phyloP scores from a whole-genome alignment of 2,888 invertebrate species.

The Choreutis nemorana region DNA sequence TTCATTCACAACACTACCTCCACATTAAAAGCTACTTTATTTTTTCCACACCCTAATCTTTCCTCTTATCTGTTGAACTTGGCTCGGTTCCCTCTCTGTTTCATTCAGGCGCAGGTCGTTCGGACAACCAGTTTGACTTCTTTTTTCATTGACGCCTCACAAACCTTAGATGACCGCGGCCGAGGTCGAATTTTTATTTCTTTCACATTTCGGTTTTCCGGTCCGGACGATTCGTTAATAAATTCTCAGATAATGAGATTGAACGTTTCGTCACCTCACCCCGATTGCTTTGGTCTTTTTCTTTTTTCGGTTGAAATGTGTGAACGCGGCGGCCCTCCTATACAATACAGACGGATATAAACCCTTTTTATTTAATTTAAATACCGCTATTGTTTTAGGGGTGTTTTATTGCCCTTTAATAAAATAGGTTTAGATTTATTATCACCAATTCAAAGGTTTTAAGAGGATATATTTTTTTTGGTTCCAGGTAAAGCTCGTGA shows the following conservation, averaged over 20 bases:
- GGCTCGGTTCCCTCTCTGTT: conserved; percentile 52
- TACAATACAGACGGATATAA: conserved; percentile 54
- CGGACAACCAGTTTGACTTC: conserved; percentile 58
- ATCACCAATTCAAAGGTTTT: background rate
- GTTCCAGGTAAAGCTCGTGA: conserved; percentile 58
- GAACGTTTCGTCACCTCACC: conserved; percentile 67
- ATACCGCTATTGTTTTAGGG: conserved; percentile 51
- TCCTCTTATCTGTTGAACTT: conserved; percentile 60
- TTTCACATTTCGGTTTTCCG: conserved; percentile 66
- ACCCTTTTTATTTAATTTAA: conserved; percentile 56
- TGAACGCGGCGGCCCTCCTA: conserved; percentile 53
- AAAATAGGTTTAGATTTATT: conserved; percentile 13
- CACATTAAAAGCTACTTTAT: conserved; percentile 58
- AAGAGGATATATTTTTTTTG: conserved; percentile 21
- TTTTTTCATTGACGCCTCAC: conserved; percentile 64
- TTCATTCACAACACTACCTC: conserved; percentile 63
- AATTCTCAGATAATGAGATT: conserved; percentile 67
- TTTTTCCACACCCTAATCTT: conserved; percentile 59
- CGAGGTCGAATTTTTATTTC: conserved; percentile 66
- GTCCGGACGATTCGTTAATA: conserved; percentile 65
- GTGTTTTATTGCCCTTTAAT: conserved; percentile 25
- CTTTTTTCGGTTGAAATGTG: conserved; percentile 55
- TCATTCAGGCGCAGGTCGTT: conserved; percentile 59
- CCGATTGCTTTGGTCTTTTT: conserved; percentile 59
- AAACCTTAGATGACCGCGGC: conserved; percentile 62